Conservation (phyloP, 2,888 invertebrate species). For the Stenodema calcarata region DNA sequence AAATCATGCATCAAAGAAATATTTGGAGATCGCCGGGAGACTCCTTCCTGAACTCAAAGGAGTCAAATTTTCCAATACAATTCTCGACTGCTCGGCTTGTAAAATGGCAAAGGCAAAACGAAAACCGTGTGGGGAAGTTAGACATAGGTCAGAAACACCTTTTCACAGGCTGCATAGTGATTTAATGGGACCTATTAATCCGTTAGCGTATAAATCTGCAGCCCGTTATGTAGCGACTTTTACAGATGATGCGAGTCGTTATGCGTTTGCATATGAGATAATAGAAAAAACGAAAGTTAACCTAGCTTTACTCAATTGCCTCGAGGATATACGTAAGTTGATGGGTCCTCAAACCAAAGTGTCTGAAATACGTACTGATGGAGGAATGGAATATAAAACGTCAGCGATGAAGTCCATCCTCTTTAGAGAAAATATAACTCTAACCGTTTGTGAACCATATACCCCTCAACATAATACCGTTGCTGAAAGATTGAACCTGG, state of each 20-base stretch:
- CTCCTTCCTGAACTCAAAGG: too few species aligned
- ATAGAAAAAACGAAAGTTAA: background rate
- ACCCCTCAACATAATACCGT: background rate
- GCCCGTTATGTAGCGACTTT: background rate
- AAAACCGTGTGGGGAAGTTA: background rate
- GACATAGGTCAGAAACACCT: background rate
- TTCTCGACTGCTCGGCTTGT: background rate
- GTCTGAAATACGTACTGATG: background rate
- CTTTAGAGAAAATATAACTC: background rate
- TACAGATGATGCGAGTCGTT: background rate
- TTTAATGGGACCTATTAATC: slow-evolving; percentile 21
- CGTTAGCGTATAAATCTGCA: background rate
- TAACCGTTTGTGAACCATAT: slow-evolving; percentile 13
- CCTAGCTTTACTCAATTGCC: background rate
- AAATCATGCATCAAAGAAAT: too few species aligned
- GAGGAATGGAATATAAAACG: slow-evolving; percentile 11
- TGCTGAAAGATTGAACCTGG: slow-evolving; percentile 10
- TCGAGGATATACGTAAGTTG: background rate
- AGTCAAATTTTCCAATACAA: background rate
- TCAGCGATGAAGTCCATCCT: background rate
- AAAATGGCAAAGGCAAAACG: background rate
- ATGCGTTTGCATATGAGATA: slow-evolving; percentile 5
- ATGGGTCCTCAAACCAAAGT: background rate
- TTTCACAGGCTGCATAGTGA: background rate
- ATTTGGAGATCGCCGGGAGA: too few species aligned